A percentile compares a stretch with the other conserved stretches of the same genome.
phyloP scores from a whole-genome alignment of 2,113 vertebrate genomes.

The Gallinago jamesoni region DNA sequence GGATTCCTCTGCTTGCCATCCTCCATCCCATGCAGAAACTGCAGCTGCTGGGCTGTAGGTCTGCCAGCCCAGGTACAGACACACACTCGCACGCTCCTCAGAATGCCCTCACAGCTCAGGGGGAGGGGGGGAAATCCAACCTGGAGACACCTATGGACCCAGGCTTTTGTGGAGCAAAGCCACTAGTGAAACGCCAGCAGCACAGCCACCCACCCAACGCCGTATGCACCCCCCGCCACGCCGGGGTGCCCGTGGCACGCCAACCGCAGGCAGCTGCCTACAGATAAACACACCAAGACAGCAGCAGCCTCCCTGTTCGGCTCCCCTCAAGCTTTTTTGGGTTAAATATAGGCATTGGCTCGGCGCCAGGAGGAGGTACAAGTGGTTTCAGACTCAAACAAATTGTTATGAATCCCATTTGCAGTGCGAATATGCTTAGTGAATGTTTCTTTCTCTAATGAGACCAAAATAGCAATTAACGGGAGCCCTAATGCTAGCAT shows the following conservation, averaged over 20 bases:
- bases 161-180: not conserved
- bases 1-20: not conserved
- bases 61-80: not conserved
- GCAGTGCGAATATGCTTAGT: constrained; percentile 57
- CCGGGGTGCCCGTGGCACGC: not conserved
- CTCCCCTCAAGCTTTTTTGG: constrained; percentile 40
- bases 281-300: constrained; percentile 63
- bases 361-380: constrained; percentile 69
- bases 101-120: not conserved
- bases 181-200: accelerated
- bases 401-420: constrained; percentile 73
- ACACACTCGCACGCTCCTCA: accelerated
- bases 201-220: not conserved
- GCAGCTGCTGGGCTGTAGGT: not conserved
- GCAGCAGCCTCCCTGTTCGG: constrained; percentile 12
- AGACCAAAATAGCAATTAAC: constrained; percentile 78
- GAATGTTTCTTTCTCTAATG: constrained; percentile 66
- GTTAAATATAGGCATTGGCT: constrained; percentile 74
- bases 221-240: not conserved
- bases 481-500: constrained; percentile 42
- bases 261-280: not conserved
- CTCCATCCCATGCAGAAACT: not conserved
- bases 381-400: constrained; percentile 73
- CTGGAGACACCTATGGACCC: not conserved
- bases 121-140: not conserved